Evolutionary conservation across 2,113 vertebrate genomes (phyloP), one percentile per base, ranked within the genome.

Genomic region (Microtus oregoni): DNA sequence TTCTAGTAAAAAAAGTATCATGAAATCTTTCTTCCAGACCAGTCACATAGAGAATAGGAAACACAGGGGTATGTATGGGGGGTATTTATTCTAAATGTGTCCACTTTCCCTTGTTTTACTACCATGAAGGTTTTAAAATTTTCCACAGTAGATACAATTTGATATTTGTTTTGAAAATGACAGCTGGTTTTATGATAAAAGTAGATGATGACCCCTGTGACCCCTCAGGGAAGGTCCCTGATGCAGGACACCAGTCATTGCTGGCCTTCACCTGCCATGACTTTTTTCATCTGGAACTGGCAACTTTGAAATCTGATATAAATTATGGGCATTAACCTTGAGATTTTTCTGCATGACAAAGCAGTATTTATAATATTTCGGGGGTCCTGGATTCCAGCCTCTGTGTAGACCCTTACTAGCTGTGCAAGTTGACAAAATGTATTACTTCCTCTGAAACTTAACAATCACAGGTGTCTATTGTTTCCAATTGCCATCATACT

Each of bases 101-200:
- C 86, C 63, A 55, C 35, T 94, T 79, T 17, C 14, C 90, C 82
- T 89, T n/a, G 7, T 47, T 38, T 83, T 63, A 22, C 44, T 47
- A 7, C 73, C 26, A 78, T 50, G 77, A 77, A 32, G 52, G 7
- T n/a, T 50, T 78, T 4, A 17, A 70, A 35, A 17, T 35, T 70
- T 70, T 15, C 32, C 67, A 35, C 10, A 94, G 17, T 38, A 73
- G n/a, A 90, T 41, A n/a, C 13, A 47, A 32, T 30, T 94, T 72
- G 73, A 32, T 77, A 38, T 92, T 96, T 90, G 41, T 86, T 95
- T 94, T 94, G 5, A 63, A 95, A 94, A 91, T 86, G 28, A 22
- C 44, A 77, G 19, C 44, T 86, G 72, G 75, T 95, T 81, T 47
- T 91, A 15, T 89, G 70, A 72, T 50, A 92, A 67, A 96, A 65